A percentile compares a stretch with the other conserved stretches of the same genome.
Conservation (phyloP, 2,888 invertebrate genomes). For the Diachrysia chrysitis region DNA sequence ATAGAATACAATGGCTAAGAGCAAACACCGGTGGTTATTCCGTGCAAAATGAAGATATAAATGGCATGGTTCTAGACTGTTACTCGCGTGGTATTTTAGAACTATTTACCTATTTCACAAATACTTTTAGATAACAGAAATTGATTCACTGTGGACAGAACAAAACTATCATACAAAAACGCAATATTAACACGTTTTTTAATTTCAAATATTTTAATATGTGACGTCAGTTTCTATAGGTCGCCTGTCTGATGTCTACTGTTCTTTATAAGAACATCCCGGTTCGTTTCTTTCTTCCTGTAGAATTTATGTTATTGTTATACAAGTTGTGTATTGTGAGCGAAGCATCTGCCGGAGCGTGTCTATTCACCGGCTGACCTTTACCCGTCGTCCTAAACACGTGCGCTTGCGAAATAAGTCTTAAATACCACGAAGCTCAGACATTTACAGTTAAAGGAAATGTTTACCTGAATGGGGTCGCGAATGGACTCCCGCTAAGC, state of each 20-base stretch:
- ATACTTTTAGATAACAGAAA: background rate
- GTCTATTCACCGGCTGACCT: slow-evolving; percentile 82
- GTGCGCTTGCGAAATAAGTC: slow-evolving; percentile 73
- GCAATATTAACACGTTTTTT: slow-evolving; percentile 17
- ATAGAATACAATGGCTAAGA: slow-evolving; percentile 46
- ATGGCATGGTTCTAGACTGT: slow-evolving; percentile 26
- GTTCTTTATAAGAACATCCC: slow-evolving; percentile 19
- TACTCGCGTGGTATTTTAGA: slow-evolving; percentile 11
- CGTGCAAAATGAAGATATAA: slow-evolving; percentile 27
- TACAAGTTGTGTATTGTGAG: slow-evolving; percentile 70
- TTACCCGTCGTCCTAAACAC: slow-evolving; percentile 73
- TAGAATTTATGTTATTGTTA: slow-evolving; percentile 65
- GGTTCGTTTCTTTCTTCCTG: slow-evolving; percentile 33
- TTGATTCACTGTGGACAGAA: too few relatives aligned
- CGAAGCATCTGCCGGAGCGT: slow-evolving; percentile 77
- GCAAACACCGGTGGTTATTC: slow-evolving; percentile 31
- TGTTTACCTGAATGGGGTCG: slow-evolving; percentile 38
- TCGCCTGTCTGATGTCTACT: slow-evolving; percentile 8
- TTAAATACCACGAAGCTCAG: slow-evolving; percentile 64
- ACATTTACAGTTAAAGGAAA: slow-evolving; percentile 61
- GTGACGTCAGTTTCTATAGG: slow-evolving; percentile 3
- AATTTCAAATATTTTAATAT: slow-evolving; percentile 15
- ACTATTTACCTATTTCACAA: slow-evolving; percentile 1
- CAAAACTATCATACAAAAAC: slow-evolving; percentile 6
- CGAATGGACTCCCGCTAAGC: slow-evolving; percentile 9